A percentile compares a stretch with the other conserved stretches of the same genome.
Evolutionary conservation across 2,888 invertebrate genomes (phyloP).

Genomic region (Parnassius apollo): DNA sequence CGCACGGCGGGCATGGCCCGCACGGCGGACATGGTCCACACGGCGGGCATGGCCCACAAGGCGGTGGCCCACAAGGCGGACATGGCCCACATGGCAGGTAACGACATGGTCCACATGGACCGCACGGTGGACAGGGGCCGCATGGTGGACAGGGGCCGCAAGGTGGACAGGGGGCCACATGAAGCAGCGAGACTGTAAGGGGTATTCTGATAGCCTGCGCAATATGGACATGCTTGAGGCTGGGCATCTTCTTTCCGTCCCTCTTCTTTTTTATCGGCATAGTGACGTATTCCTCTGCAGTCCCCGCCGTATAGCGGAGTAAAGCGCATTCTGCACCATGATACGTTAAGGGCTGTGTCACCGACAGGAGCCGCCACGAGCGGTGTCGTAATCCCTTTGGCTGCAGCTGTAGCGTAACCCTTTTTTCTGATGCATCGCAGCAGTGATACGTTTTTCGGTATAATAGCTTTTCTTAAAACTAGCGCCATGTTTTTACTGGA

Average conservation of each 20-base stretch:
- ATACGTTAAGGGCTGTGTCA: slow-evolving; percentile 42
- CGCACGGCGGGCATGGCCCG: slow-evolving; percentile 43
- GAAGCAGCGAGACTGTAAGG: slow-evolving; percentile 41
- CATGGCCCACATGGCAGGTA: slow-evolving; percentile 32
- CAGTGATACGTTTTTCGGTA: slow-evolving; percentile 57
- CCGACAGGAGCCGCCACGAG: slow-evolving; percentile 39
- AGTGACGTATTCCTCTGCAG: slow-evolving; percentile 32
- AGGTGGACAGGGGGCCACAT: slow-evolving; percentile 34
- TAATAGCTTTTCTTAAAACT: slow-evolving; percentile 60
- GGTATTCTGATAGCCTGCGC: slow-evolving; percentile 27
- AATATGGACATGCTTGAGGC: slow-evolving; percentile 31
- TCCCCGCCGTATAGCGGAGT: slow-evolving; percentile 32
- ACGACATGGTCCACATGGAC: slow-evolving; percentile 38
- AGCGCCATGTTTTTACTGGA: slow-evolving; percentile 58
- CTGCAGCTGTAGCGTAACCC: slow-evolving; percentile 37
- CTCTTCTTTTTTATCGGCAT: slow-evolving; percentile 50
- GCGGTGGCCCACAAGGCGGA: slow-evolving; percentile 41
- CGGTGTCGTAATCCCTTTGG: slow-evolving; percentile 36
- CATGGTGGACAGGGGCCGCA: slow-evolving; percentile 24
- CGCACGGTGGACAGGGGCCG: slow-evolving; percentile 37
- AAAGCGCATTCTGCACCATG: slow-evolving; percentile 48
- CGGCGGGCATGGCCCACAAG: slow-evolving; percentile 38
- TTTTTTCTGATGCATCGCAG: slow-evolving; percentile 63
- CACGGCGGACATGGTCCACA: slow-evolving; percentile 34
- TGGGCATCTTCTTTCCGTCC: slow-evolving; percentile 33